Conservation (phyloP, 2,113 vertebrate species). For the Marmota flaviventris region DNA sequence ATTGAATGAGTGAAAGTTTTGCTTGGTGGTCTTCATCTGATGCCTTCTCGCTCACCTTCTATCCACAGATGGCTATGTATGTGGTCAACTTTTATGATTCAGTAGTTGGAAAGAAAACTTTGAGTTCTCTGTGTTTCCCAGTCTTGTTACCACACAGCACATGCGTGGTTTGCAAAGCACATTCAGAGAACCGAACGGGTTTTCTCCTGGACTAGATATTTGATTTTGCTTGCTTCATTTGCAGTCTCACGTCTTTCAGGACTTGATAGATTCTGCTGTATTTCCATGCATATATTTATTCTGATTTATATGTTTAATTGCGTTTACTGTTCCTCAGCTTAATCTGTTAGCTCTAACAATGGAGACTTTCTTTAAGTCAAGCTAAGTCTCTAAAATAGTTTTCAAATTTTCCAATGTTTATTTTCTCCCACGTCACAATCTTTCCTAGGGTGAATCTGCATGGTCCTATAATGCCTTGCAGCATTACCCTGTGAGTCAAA, state of each 20-base stretch:
- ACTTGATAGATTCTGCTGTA: background rate
- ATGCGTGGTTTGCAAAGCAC: background rate
- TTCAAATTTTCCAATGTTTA: background rate
- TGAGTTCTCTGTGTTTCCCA: background rate
- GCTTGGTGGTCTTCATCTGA: background rate
- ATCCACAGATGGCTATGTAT: background rate
- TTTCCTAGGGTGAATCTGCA: background rate
- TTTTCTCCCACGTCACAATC: background rate
- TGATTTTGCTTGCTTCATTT: background rate
- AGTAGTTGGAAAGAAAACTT: background rate
- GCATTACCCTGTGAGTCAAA: no score
- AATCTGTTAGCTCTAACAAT: background rate
- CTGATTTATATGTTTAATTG: background rate
- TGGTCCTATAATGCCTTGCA: background rate
- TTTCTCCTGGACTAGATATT: background rate
- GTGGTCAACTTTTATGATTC: background rate
- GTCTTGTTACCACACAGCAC: background rate
- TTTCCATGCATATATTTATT: background rate
- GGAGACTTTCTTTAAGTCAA: background rate
- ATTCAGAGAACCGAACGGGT: background rate
- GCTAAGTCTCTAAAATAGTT: background rate
- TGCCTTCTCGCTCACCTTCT: background rate
- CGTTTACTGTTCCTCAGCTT: background rate
- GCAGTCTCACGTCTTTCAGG: background rate
- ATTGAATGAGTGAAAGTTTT: background rate